Conservation (phyloP, 2,113 vertebrate species). For the Diglossa brunneiventris region DNA sequence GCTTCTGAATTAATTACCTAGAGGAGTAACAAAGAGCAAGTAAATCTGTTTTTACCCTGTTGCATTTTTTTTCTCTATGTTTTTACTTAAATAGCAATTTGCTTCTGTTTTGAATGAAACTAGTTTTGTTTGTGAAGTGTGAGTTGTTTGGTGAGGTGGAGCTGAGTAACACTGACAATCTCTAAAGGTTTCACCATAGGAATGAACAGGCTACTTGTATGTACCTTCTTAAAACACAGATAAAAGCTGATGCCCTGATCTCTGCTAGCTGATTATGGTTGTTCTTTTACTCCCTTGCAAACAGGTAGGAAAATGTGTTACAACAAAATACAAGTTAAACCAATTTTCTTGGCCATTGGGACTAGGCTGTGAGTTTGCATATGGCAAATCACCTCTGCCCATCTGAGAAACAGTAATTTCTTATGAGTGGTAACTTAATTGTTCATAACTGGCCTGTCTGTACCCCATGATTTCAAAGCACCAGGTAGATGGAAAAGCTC, state of each 20-base stretch:
- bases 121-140: background rate
- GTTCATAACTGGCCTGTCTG: background rate
- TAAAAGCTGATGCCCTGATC: background rate
- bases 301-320: background rate
- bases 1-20: background rate
- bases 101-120: background rate
- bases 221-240: background rate
- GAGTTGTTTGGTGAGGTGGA: background rate
- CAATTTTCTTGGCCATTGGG: background rate
- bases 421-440: background rate
- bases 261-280: background rate
- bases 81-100: background rate
- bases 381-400: background rate
- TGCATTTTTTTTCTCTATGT: background rate
- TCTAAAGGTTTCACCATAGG: fast-evolving
- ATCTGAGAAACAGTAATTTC: constrained; percentile 6
- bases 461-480: background rate
- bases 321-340: background rate
- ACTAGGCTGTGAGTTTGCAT: background rate
- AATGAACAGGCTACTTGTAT: background rate
- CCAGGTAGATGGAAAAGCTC: background rate
- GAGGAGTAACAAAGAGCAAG: background rate
- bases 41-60: background rate
- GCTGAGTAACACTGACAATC: background rate
- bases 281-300: background rate